These are phyloP conservation scores for Epinephelus moara DNA, from an alignment of 2,113 vertebrate species.

Conservation along the genomic window DNA sequence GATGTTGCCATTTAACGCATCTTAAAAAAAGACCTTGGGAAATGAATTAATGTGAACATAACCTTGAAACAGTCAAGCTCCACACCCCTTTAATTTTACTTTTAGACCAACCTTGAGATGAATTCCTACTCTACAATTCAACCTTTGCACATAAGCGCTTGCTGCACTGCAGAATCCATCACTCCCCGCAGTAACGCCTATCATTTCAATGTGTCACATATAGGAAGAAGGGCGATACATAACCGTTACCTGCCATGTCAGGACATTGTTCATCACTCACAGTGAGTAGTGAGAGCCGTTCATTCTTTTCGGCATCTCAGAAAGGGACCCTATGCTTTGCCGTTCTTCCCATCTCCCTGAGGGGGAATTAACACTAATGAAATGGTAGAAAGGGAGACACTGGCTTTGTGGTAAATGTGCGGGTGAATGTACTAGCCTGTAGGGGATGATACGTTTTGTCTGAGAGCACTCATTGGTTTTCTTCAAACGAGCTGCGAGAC, in stretches of 20 bases:
- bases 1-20: conserved; percentile 33
- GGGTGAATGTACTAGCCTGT: conserved; percentile 33
- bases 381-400: conserved; percentile 28
- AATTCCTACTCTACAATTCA: conserved; percentile 63
- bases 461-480: conserved; percentile 40
- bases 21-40: conserved; percentile 51
- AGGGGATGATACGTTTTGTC: conserved; percentile 38
- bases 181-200: conserved; percentile 54
- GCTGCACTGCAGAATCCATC: conserved; percentile 67
- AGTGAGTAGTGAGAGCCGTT: conserved; percentile 56
- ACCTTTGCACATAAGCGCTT: conserved; percentile 57
- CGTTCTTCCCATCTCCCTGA: conserved; percentile 16
- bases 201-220: conserved; percentile 76
- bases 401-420: conserved; percentile 43
- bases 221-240: conserved; percentile 64
- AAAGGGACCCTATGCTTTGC: not conserved
- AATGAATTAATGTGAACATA: conserved; percentile 52
- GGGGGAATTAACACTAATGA: conserved; percentile 51
- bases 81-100: conserved; percentile 69
- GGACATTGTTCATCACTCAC: conserved; percentile 70
- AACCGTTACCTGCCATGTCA: conserved; percentile 71
- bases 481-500: conserved; percentile 37
- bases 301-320: conserved; percentile 38
- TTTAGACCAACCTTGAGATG: conserved; percentile 74
- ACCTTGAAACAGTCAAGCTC: conserved; percentile 64